These are phyloP conservation scores for Xiphophorus couchianus DNA, from an alignment of 2,113 vertebrate genomes.

Conservation along the genomic window DNA sequence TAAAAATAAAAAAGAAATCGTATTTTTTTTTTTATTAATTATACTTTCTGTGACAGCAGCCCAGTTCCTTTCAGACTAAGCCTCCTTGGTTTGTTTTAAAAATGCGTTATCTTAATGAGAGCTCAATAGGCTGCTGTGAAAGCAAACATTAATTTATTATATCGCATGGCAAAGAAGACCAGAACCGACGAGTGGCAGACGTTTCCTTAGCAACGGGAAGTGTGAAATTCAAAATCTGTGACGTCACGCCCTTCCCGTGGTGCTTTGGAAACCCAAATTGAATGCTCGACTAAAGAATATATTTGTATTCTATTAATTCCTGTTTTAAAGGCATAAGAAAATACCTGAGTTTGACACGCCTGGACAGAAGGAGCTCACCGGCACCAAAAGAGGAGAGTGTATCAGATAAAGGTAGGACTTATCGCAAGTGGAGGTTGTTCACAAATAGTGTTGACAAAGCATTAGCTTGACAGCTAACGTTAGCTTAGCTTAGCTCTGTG, in stretches of 20 bases:
- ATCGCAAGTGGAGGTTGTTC: constrained; percentile 12
- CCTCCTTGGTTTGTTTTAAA: no score
- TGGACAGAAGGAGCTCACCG: neutral
- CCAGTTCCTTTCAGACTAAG: no score
- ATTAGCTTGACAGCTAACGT: constrained; percentile 55
- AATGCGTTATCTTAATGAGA: no score
- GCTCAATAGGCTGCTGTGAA: no score
- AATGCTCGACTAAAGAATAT: constrained; percentile 62
- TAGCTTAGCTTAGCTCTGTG: constrained; percentile 30
- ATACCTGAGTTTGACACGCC: neutral
- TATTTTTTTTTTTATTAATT: no score
- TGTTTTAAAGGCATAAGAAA: constrained; percentile 20
- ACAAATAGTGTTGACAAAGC: constrained; percentile 64
- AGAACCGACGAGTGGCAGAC: neutral
- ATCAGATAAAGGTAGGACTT: constrained; percentile 38
- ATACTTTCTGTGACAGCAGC: no score
- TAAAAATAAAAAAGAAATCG: no score
- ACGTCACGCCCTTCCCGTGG: constrained; percentile 81
- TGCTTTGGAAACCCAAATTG: constrained; percentile 67
- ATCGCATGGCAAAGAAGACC: neutral
- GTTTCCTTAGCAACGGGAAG: constrained; percentile 78
- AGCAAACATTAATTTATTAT: neutral
- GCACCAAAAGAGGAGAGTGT: neutral
- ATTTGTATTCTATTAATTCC: constrained; percentile 30
- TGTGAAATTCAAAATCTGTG: constrained; percentile 82